Evolutionary conservation across 2,888 invertebrate genomes (phyloP), one percentile per base, ranked within the genome.

Genomic region (Orgyia antiqua): DNA sequence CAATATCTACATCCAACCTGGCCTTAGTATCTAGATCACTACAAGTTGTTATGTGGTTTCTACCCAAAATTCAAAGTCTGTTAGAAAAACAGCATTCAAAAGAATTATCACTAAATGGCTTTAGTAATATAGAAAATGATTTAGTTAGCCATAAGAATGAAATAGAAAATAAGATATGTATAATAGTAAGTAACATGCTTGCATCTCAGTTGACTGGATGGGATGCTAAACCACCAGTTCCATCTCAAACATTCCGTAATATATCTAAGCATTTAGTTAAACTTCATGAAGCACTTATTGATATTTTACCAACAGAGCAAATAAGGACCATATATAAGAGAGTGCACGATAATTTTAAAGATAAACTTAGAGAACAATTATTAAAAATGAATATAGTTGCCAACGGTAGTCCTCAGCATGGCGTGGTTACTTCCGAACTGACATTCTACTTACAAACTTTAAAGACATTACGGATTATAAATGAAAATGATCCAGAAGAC

Each of bases 331-430:
- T 95, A 48, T 94, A 95, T 56, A 88, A 92, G 53, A 90, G 90
- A 58, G 92, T 96, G 29, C 94, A 96, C 77, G 90, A 90, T 65
- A 92, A 93, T 57, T 97, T 98, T 67, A 96, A 96, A 80, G 92
- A 92, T 49, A 92, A 94, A 66, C 83, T 98, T 51, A 88, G 94
- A 73, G 93, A 95, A 58, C 94, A 96, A 67, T 84, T 98, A 49
- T 68, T 90, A 2, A 93, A 92, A 71, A 91, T 97, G 88, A 95
- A 96, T 65, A 95, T 98, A 50, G 91, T 92, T 33, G 97, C 96
- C 53, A 96, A 98, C 82, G 97, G 97, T n/a, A 97, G 97, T 27
- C 98, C 98, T 1, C 96, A 97, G 67, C 97, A 98, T 70, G 97
- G 97, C 23, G 92, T 95, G 31, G 96, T 97, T n/a, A 96, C 94